These are phyloP conservation scores for Myopa tessellatipennis DNA, from an alignment of 2,888 invertebrate species.

Conservation along the genomic window DNA sequence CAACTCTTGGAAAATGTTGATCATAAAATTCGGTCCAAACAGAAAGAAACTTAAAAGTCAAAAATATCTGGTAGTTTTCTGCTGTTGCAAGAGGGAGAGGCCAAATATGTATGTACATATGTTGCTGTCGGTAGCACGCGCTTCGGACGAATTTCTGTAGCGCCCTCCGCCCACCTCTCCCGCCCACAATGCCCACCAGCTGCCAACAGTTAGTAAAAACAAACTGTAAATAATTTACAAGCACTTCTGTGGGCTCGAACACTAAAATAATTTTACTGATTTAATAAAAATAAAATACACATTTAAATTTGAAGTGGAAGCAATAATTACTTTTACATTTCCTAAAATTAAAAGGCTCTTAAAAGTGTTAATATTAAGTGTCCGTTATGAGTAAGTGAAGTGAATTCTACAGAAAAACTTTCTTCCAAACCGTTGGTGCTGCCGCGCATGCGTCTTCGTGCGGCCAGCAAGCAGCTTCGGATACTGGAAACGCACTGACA, in stretches of 20 bases:
- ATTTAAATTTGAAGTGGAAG: neutral
- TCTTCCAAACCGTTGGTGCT: neutral
- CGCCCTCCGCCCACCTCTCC: neutral
- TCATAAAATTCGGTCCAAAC: slow-evolving; percentile 14
- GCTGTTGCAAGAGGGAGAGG: too few species aligned
- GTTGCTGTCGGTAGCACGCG: too few species aligned
- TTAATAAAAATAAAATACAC: neutral
- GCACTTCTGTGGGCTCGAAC: too few species aligned
- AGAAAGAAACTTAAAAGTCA: neutral
- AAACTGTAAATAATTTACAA: too few species aligned
- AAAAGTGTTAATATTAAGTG: too few species aligned
- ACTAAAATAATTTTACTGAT: neutral
- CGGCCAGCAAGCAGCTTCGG: too few species aligned
- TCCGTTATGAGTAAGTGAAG: neutral
- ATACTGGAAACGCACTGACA: neutral
- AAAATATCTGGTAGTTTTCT: neutral
- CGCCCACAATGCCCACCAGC: slow-evolving; percentile 12
- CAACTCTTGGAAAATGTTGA: neutral
- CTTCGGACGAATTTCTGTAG: neutral
- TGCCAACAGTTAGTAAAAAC: neutral
- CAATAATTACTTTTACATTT: neutral
- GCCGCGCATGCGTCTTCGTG: neutral
- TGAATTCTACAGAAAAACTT: neutral
- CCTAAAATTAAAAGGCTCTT: too few species aligned
- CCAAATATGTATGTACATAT: too few species aligned